Evolutionary conservation across 1,140 invertebrate species (phyloP).

Genomic region (Druon quercuslanigerum): DNA sequence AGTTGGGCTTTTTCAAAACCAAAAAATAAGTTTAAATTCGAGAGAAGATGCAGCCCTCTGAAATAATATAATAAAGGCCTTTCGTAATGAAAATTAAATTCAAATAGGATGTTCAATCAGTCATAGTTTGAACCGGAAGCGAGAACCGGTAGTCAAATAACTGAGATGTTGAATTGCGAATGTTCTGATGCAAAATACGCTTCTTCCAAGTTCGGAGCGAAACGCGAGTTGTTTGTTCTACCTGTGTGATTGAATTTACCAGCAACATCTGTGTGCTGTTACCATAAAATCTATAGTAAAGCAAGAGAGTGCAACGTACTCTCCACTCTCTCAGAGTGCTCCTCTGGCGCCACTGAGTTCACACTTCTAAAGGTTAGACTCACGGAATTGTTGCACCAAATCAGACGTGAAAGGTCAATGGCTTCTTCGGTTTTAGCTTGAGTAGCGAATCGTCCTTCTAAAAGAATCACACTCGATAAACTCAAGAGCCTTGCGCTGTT

Average conservation of each 20-base stretch:
- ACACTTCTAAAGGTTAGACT: constrained; percentile 10
- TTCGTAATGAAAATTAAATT: background rate
- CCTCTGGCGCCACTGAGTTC: constrained; percentile 7
- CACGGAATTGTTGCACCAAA: constrained; percentile 16
- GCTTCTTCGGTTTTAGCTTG: constrained; percentile 25
- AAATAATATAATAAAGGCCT: too few relatives aligned
- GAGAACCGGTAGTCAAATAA: constrained; percentile 14
- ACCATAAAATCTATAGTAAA: constrained; percentile 28
- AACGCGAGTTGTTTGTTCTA: constrained; percentile 26
- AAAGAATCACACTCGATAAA: constrained; percentile 30
- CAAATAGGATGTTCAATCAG: constrained; percentile 6
- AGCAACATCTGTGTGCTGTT: constrained; percentile 31
- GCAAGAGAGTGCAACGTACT: constrained; percentile 2
- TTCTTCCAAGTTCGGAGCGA: constrained; percentile 6
- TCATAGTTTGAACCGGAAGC: constrained; percentile 21
- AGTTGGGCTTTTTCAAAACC: too few relatives aligned
- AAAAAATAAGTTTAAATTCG: too few relatives aligned
- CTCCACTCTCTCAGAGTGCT: background rate
- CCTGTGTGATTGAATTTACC: constrained; percentile 28
- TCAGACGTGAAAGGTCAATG: constrained; percentile 26
- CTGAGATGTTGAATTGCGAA: constrained; percentile 2
- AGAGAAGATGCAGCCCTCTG: too few relatives aligned
- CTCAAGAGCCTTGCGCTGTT: constrained; percentile 22
- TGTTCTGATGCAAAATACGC: constrained; percentile 20
- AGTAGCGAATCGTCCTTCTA: constrained; percentile 12